phyloP scores from a whole-genome alignment of 2,113 vertebrate species.

The Aegotheles bennettii region DNA sequence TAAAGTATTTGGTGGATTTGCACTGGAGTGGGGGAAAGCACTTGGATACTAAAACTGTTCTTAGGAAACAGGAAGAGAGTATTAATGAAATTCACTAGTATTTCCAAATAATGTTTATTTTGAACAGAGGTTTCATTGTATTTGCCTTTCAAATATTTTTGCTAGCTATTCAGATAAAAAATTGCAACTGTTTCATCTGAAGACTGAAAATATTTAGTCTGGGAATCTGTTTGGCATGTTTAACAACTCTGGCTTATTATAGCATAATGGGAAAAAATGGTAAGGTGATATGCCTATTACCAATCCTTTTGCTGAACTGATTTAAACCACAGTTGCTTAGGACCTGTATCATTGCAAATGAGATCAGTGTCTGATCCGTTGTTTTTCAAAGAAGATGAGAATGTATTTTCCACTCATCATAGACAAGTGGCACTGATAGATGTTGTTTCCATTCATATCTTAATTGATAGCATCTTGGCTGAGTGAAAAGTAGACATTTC shows the following conservation, averaged over 20 bases:
- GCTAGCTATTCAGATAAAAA: background rate
- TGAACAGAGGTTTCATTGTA: background rate
- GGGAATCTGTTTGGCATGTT: background rate
- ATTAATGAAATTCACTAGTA: background rate
- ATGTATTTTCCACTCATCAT: constrained; percentile 42
- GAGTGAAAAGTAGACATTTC: constrained; percentile 48
- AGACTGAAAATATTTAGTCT: background rate
- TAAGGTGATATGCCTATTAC: background rate
- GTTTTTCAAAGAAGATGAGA: background rate
- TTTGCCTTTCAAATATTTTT: background rate
- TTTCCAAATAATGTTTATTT: background rate
- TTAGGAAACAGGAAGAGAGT: background rate
- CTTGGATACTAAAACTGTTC: background rate
- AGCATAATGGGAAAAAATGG: background rate
- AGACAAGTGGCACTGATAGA: background rate
- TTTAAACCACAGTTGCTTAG: constrained; percentile 4
- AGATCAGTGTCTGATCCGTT: background rate
- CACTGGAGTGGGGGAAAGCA: fast-evolving
- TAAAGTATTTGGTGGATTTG: background rate
- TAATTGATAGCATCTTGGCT: constrained; percentile 24
- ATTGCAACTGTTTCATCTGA: background rate
- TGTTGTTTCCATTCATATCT: constrained; percentile 22
- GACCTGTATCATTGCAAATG: background rate
- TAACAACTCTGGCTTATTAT: background rate
- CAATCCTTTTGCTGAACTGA: background rate